Base-by-base conservation (phyloP, 2,888 invertebrate genomes). In the Tetanocera ferruginea region DNA sequence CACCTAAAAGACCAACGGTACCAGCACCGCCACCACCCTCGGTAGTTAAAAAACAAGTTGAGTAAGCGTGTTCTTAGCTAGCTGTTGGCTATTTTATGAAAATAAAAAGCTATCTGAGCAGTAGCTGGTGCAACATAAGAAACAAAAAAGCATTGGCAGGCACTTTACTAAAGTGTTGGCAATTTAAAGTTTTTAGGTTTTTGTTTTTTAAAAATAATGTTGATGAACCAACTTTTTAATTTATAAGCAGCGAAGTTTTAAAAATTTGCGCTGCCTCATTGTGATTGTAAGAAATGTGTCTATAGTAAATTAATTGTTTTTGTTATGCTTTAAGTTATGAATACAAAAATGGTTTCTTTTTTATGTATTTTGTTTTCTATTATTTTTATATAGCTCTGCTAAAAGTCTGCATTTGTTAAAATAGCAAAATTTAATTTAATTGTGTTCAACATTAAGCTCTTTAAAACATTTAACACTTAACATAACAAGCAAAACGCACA, bases 1-100 rank as follows among this genome's bases (percentile, higher is more conserved):
- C 86, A 80, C 87, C 88, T 51, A 87, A 87, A 80, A 83, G 87
- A 81, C 88, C 88, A 74, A 87, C 87, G 71, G 88, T 87, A 81
- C 87, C 87, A 80, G 87, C 87, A 80, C 87, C 87, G 37, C 87
- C 87, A 23, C 87, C 87, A 28, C 87, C 87, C 23, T 84, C 84
- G 78, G 81, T 76, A 70, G 74, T 83, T 77, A 87, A 88, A 77
- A 87, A 87, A 78, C 84, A 81, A 76, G 74, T 81, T 43, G 88
- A 87, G 75, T 87, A 76, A 19, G 4, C 19, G 25, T 17, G 23
- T 23, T 57, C 57, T 17, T 37, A 23, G 1, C 19, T 37, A 23
- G 1, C 19, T 51, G 3, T 8, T 23, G 23, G 19, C 28, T 69
- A 51, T 4, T 49, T 69, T 69, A 25, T 69, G 28, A 23, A 23